Evolutionary conservation across 2,113 vertebrate genomes (phyloP), one percentile per base, ranked within the genome.

Genomic region (Brachyistius frenatus): DNA sequence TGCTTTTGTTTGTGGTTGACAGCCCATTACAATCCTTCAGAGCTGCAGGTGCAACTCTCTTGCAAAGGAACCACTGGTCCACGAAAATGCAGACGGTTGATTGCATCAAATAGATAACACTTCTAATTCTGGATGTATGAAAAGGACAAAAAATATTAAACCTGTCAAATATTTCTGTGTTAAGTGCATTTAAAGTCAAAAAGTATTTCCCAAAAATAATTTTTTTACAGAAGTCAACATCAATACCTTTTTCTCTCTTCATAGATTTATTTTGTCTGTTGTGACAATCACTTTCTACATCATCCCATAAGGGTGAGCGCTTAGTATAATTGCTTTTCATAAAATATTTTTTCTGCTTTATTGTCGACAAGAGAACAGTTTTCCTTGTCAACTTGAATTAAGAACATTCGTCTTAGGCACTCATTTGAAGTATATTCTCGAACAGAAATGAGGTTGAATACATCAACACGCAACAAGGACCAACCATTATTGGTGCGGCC

Each of bases 21-120:
- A 84, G 86, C 57, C 75, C 70, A 63, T 86, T 84, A 66, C 81
- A 73, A 76, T 75, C 75, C 2, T 68, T 84, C 82, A 80, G 44
- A 83, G 73, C 76, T 91, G 84, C 93, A 94, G 92, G 90, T 94
- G 92, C 90, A 72, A 73, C 64, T 58, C 54, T 15, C 11, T 72
- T 35, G 49, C 63, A 73, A 71, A 62, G 55, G 69, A 89, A 78
- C 84, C 73, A 85, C 44, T 70, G 66, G 54, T 76, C 62, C 71
- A 66, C 33, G 84, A 66, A 73, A 84, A 87, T 60, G 44, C 36
- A 81, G 69, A 70, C 14, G 31, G 35, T 77, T 80, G 65, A 84
- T 67, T 50, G 61, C 67, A 73, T 86, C 46, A 67, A 58, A 74
- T 37, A 80, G 74, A 87, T 64, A 70, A 78, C 31, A 41, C 8